phyloP scores from a whole-genome alignment of 2,797 vertebrate genomes.

The Crocodylus rhombifer region DNA sequence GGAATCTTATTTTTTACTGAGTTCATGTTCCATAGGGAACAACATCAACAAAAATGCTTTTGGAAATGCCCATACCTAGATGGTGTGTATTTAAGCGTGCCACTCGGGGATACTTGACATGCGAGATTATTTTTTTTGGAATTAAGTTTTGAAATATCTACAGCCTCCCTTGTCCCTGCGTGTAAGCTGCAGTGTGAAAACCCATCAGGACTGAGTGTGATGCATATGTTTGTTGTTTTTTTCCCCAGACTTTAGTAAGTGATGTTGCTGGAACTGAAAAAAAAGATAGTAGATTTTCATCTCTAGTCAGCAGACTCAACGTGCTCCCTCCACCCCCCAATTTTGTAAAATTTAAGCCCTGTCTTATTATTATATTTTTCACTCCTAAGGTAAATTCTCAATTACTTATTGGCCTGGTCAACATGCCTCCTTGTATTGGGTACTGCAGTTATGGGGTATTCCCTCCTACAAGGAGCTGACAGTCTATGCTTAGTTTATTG shows the following conservation, averaged over 20 bases:
- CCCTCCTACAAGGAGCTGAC: background rate
- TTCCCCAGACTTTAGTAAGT: background rate
- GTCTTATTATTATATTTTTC: too few species aligned
- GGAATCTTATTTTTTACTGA: too few species aligned
- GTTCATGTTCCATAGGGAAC: too few species aligned
- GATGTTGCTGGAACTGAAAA: background rate
- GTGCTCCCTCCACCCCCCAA: too few species aligned
- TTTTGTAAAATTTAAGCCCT: too few species aligned
- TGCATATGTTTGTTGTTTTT: background rate
- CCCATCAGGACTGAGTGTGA: background rate
- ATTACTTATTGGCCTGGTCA: background rate
- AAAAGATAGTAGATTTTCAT: background rate
- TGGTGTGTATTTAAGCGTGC: too few species aligned
- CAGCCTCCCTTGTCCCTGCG: background rate
- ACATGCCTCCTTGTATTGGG: background rate
- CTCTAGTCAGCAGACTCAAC: background rate
- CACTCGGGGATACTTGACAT: background rate
- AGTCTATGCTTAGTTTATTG: background rate
- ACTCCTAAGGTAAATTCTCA: background rate
- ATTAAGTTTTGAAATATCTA: background rate
- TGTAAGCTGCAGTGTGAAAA: background rate
- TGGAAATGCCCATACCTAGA: too few species aligned
- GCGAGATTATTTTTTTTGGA: background rate
- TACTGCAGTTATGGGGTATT: background rate
- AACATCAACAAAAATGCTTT: too few species aligned